These are phyloP conservation scores for Porites lutea DNA, from an alignment of 64 coral and sea anemone species.

Conservation along the genomic window DNA sequence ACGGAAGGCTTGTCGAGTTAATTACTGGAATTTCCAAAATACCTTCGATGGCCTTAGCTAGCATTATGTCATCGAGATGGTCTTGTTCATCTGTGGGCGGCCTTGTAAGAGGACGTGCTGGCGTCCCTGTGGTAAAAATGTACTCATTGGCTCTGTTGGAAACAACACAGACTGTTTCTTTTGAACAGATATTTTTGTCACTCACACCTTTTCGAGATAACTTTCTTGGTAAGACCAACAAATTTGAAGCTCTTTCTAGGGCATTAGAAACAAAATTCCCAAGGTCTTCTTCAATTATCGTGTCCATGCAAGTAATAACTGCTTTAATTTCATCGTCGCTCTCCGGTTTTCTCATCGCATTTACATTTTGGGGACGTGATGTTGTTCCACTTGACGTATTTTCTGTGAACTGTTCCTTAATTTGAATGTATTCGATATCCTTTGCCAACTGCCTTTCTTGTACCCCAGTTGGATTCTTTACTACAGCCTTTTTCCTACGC, in stretches of 20 bases:
- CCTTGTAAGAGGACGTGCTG: neutral
- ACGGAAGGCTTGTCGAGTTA: neutral
- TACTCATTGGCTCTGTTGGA: no score
- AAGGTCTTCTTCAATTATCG: neutral
- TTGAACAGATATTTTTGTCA: neutral
- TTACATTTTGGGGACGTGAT: neutral
- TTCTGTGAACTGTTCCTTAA: neutral
- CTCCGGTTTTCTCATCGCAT: neutral
- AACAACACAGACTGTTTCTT: no score
- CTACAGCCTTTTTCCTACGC: no score
- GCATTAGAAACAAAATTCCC: neutral
- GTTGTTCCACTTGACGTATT: neutral
- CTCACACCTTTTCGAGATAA: neutral
- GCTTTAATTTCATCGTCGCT: neutral
- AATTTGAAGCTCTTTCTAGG: neutral
- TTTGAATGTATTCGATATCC: neutral
- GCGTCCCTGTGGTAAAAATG: no score
- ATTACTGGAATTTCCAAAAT: slow-evolving; percentile 20
- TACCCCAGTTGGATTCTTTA: neutral
- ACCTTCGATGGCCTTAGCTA: neutral
- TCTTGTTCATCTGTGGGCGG: neutral
- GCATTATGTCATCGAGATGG: neutral
- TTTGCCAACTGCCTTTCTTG: neutral
- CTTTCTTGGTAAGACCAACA: neutral
- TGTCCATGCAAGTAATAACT: neutral